A percentile compares a stretch with the other conserved stretches of the same genome.
phyloP scores from a whole-genome alignment of 2,888 invertebrate genomes.

The Tortricodes alternella region DNA sequence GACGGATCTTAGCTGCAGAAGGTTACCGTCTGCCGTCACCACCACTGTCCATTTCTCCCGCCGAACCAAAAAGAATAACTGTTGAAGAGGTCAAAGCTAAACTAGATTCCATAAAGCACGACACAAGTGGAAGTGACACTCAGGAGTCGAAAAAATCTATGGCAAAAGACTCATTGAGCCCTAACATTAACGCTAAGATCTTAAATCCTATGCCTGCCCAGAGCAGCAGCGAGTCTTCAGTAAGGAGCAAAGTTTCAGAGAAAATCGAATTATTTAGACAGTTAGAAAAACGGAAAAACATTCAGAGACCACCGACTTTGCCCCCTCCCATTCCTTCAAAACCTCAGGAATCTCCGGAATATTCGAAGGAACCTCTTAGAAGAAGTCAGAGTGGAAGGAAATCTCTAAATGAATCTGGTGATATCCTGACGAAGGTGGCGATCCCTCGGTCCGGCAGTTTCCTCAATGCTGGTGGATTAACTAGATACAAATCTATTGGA shows the following conservation, averaged over 20 bases:
- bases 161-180: conserved; percentile 48
- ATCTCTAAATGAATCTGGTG: conserved; percentile 85
- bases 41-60: conserved; percentile 57
- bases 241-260: conserved; percentile 77
- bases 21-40: conserved; percentile 79
- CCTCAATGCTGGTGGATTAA: conserved; percentile 89
- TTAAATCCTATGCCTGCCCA: conserved; percentile 51
- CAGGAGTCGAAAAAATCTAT: conserved; percentile 78
- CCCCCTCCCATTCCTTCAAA: conserved; percentile 77
- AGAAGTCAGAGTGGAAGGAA: conserved; percentile 76
- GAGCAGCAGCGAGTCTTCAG: conserved; percentile 70
- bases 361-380: conserved; percentile 65
- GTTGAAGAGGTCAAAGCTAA: conserved; percentile 83
- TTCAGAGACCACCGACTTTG: conserved; percentile 74
- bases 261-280: conserved; percentile 77
- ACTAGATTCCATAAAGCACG: conserved; percentile 74
- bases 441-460: conserved; percentile 94
- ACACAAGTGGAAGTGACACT: conserved; percentile 76
- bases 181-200: conserved; percentile 43
- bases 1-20: conserved; percentile 80
- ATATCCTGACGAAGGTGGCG: conserved; percentile 92
- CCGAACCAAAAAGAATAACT: conserved; percentile 72
- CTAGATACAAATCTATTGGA: conserved; percentile 88
- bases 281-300: conserved; percentile 71
- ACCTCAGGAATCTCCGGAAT: conserved; percentile 54